Percentiles rank a stretch among this genome's conserved stretches.
These are phyloP conservation scores for Amaurobius ferox DNA, from an alignment of 2,888 invertebrate species.

Conservation along the genomic window DNA sequence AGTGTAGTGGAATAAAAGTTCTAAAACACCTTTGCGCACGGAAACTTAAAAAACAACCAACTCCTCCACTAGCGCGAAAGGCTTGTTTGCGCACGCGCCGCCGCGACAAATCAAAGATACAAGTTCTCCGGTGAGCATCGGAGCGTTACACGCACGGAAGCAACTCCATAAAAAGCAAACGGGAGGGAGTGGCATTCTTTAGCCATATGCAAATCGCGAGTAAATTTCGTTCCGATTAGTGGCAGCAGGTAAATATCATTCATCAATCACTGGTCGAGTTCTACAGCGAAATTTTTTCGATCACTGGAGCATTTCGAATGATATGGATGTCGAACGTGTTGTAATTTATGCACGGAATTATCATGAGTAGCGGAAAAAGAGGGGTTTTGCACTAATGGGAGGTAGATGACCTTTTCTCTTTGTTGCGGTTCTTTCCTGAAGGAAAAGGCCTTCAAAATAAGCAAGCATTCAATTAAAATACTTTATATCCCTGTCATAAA, in stretches of 20 bases:
- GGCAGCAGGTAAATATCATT: neutral
- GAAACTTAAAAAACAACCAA: too few relatives aligned
- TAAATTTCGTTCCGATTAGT: neutral
- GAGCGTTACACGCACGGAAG: constrained; percentile 8
- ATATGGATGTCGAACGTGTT: neutral
- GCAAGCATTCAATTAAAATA: too few relatives aligned
- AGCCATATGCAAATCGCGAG: neutral
- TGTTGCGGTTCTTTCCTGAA: too few relatives aligned
- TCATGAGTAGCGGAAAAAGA: neutral
- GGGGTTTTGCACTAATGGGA: neutral
- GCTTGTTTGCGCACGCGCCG: neutral
- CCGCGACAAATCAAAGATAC: constrained; percentile 9
- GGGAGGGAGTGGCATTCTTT: constrained; percentile 14
- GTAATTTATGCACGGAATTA: neutral
- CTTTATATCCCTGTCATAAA: too few relatives aligned
- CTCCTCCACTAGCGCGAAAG: too few relatives aligned
- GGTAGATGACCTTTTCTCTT: neutral
- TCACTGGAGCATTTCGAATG: neutral
- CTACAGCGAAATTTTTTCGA: neutral
- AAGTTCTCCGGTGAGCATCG: neutral
- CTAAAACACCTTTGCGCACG: too few relatives aligned
- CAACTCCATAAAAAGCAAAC: neutral
- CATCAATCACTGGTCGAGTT: neutral
- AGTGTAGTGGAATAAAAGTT: too few relatives aligned
- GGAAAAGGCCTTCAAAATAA: too few relatives aligned